Conservation (phyloP, 2,888 invertebrate genomes). For the Sminthurides aquaticus region DNA sequence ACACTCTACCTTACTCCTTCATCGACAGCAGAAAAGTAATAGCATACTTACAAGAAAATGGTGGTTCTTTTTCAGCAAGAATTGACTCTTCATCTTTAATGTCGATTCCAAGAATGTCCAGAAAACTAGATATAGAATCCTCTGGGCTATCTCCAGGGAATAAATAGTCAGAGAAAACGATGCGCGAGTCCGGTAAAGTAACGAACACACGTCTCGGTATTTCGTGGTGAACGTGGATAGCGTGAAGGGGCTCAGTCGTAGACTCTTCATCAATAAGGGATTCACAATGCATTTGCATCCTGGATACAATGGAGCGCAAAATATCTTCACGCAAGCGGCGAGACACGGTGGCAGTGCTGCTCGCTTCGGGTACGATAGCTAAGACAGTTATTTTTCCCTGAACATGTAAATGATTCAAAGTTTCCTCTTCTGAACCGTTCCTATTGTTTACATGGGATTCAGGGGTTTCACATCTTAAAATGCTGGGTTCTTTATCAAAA, state of each 20-base stretch:
- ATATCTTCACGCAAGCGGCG: conserved; percentile 72
- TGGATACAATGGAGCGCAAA: conserved; percentile 70
- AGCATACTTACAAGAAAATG: conserved; percentile 26
- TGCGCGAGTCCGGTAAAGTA: conserved; percentile 59
- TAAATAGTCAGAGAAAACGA: conserved; percentile 73
- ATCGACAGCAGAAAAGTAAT: not conserved
- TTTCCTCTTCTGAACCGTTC: conserved; percentile 28
- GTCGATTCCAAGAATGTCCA: conserved; percentile 71
- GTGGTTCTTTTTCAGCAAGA: conserved; percentile 31
- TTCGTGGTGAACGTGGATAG: conserved; percentile 55
- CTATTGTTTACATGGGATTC: conserved; percentile 9
- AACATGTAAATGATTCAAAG: conserved; percentile 38
- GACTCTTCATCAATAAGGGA: conserved; percentile 69
- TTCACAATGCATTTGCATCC: conserved; percentile 88
- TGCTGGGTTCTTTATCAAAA: conserved; percentile 31
- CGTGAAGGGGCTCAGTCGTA: conserved; percentile 16
- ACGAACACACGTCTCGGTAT: conserved; percentile 80
- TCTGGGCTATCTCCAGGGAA: conserved; percentile 82
- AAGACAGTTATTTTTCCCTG: conserved; percentile 39
- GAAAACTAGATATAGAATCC: conserved; percentile 70
- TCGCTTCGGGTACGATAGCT: conserved; percentile 31
- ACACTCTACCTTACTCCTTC: no score
- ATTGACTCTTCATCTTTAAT: conserved; percentile 55
- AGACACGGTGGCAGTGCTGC: conserved; percentile 28
- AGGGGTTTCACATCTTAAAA: conserved; percentile 19